These are phyloP conservation scores for Pontoporia blainvillei DNA, from an alignment of 2,113 vertebrate genomes.

Conservation along the genomic window DNA sequence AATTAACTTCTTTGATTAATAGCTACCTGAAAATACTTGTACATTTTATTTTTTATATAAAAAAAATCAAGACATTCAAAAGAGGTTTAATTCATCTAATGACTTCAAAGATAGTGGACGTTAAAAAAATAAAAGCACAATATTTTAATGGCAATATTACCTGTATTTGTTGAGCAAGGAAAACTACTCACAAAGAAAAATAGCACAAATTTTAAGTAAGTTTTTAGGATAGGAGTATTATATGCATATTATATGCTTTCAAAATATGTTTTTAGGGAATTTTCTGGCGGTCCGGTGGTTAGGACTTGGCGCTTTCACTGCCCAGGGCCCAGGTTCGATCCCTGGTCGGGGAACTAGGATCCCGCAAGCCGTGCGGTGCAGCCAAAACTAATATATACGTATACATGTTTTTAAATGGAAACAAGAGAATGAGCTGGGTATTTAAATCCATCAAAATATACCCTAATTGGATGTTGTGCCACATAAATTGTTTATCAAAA, in stretches of 20 bases:
- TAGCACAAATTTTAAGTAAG: background rate
- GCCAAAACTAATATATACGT: background rate
- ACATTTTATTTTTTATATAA: background rate
- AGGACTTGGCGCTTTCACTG: no score
- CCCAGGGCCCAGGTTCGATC: no score
- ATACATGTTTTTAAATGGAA: background rate
- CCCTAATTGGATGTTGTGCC: background rate
- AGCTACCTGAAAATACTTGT: background rate
- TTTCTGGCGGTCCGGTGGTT: no score
- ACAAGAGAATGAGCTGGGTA: background rate
- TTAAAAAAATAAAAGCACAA: background rate
- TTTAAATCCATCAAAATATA: slow-evolving; percentile 5
- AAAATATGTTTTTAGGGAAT: background rate
- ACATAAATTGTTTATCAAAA: background rate
- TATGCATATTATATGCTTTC: background rate
- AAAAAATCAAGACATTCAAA: background rate
- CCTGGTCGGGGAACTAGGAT: no score
- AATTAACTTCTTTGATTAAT: slow-evolving; percentile 6
- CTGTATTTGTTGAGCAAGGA: background rate
- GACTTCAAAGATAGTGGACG: background rate
- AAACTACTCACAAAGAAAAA: slow-evolving; percentile 13
- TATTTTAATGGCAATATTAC: background rate
- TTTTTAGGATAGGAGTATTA: background rate
- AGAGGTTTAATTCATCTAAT: background rate
- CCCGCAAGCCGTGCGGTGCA: no score